phyloP scores from a whole-genome alignment of 2,888 invertebrate species.

The Hemaris fuciformis region DNA sequence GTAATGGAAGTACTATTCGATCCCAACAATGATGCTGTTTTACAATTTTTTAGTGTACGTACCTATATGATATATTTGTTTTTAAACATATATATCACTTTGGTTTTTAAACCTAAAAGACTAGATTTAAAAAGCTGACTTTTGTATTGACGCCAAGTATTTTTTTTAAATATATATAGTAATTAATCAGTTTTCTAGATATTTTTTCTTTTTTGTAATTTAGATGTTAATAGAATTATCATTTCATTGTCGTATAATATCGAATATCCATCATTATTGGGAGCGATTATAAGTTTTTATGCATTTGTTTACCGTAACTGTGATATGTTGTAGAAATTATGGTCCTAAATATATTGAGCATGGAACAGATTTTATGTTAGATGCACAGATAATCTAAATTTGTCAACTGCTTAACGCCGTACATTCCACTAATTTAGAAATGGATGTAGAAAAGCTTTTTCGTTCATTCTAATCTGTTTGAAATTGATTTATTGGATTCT shows the following conservation, averaged over 20 bases:
- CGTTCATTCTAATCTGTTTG: background rate
- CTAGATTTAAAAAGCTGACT: too few species aligned
- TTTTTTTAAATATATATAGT: too few species aligned
- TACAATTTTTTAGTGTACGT: background rate
- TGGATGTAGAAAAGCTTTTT: slow-evolving; percentile 1
- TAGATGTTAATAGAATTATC: too few species aligned
- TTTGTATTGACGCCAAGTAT: too few species aligned
- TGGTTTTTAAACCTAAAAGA: too few species aligned
- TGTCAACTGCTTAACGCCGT: background rate
- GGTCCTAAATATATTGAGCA: slow-evolving; percentile 31
- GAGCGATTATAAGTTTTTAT: slow-evolving; percentile 32
- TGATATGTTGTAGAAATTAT: slow-evolving; percentile 69
- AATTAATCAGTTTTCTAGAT: too few species aligned
- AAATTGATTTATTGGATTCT: background rate
- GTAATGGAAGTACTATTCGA: background rate
- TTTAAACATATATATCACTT: background rate
- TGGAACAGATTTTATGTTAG: background rate
- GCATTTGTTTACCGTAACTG: slow-evolving; percentile 76
- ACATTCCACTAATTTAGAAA: slow-evolving; percentile 24
- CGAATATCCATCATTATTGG: slow-evolving; percentile 17
- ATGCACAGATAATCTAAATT: slow-evolving; percentile 6
- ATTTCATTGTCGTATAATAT: background rate
- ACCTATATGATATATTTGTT: background rate
- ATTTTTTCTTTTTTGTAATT: too few species aligned
- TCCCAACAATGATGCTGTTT: slow-evolving; percentile 15